phyloP scores from a whole-genome alignment of 2,113 vertebrate genomes.

The Rhinopomastus cyanomelas region DNA sequence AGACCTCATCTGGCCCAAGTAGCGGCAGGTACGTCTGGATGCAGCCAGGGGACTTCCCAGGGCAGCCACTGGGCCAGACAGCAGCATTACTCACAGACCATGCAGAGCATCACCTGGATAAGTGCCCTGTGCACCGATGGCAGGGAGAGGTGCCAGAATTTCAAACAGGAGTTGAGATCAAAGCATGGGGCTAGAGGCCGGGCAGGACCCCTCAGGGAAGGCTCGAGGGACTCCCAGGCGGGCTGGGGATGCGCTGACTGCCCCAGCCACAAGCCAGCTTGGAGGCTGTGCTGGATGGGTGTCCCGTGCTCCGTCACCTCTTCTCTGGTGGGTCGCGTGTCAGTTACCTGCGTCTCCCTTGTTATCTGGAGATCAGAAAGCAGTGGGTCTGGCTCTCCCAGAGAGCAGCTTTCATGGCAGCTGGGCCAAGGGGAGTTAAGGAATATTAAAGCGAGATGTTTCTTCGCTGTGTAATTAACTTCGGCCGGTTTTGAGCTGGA shows the following conservation, averaged over 20 bases:
- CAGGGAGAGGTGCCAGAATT: neutral
- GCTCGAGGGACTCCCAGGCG: rapidly evolving
- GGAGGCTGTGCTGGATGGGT: rapidly evolving
- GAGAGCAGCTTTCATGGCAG: neutral
- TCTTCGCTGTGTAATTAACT: slow-evolving; percentile 29
- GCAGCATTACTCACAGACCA: neutral
- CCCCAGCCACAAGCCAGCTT: neutral
- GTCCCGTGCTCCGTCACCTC: rapidly evolving
- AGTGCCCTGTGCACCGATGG: neutral
- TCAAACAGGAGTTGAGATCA: neutral
- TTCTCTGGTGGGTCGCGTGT: neutral
- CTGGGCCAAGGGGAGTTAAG: neutral
- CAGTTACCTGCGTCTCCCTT: neutral
- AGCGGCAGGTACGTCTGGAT: neutral
- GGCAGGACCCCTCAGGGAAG: neutral
- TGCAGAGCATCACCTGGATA: neutral
- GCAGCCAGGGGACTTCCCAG: neutral
- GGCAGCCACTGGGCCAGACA: neutral
- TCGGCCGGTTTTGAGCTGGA: slow-evolving; percentile 25
- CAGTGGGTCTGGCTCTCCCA: rapidly evolving
- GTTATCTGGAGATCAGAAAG: neutral
- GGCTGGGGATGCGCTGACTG: rapidly evolving
- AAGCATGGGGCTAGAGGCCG: neutral
- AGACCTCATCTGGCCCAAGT: neutral
- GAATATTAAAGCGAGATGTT: neutral